Base-by-base conservation (phyloP, 2,797 vertebrate species). In the Typhlichthys subterraneus region DNA sequence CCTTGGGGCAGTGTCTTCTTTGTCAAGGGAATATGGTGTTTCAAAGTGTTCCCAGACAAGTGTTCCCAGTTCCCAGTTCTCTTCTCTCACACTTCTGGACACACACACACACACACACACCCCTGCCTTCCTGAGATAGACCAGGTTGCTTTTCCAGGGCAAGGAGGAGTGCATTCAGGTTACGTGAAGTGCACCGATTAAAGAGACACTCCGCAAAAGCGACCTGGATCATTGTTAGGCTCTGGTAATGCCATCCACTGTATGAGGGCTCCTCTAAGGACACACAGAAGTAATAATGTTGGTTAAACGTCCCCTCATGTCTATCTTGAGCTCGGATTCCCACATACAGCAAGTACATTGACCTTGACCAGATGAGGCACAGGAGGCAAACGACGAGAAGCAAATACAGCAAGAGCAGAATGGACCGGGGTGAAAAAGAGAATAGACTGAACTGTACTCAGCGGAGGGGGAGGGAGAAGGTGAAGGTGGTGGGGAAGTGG, bases 1-100 rank as follows among this genome's bases (percentile, higher is more conserved):
- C 65, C 81, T 73, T 53, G 79, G 68, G 80, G 79, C 69, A 56
- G 76, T 73, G 73, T 73, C 72, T 80, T 69, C 70, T 76, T 65
- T 78, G 77, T 80, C 68, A 2, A 61, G 77, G 83, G 81, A 84
- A 77, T 84, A 80, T 83, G 81, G 73, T 76, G 81, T 84, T 87
- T 86, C 78, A 76, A 64, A 53, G 63, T 17, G 53, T 69, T 79
- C 76, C 46, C 56, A 54, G 74, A 54, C 70, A n/a, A n/a, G n/a
- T n/a, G n/a, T n/a, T n/a, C n/a, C n/a, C n/a, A n/a, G n/a, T n/a
- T n/a, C n/a, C n/a, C n/a, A n/a, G n/a, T 77, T 69, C 56, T 64
- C 52, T 63, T 45, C 73, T 51, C 33, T 69, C 65, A 33, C 67
- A 61, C 54, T 61, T 1, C 55, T 9, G 0, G 61, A 12, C 51